Percentiles rank a stretch among this genome's conserved stretches.
Evolutionary conservation across 92 coral and sea anemone species (phyloP).

Genomic region (Zoanthus sociatus): DNA sequence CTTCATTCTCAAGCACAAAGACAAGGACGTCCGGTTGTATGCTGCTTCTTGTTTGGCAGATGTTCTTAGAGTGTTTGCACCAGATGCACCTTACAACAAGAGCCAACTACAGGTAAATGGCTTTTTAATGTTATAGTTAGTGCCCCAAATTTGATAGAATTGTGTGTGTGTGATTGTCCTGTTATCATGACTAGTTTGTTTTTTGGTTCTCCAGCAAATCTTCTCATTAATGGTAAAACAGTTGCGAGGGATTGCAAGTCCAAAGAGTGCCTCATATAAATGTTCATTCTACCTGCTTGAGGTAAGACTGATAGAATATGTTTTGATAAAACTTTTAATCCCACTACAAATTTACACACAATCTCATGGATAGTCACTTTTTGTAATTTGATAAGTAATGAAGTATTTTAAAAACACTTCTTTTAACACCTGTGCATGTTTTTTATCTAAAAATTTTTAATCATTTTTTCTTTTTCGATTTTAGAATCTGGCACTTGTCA

Average conservation of each 20-base stretch:
- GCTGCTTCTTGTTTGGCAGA: slow-evolving; percentile 93
- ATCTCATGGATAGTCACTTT: too few relatives aligned
- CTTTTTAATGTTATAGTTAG: not conserved
- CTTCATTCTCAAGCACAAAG: slow-evolving; percentile 85
- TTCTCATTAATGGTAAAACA: slow-evolving; percentile 81
- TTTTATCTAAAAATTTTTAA: too few relatives aligned
- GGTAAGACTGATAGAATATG: slow-evolving; percentile 55
- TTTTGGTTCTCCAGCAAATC: slow-evolving; percentile 64
- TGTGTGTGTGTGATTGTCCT: not conserved
- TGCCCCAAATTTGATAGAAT: not conserved
- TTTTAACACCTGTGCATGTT: too few relatives aligned
- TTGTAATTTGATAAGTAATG: too few relatives aligned
- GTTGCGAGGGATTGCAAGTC: slow-evolving; percentile 80
- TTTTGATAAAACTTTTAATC: too few relatives aligned
- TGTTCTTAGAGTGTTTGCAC: slow-evolving; percentile 88
- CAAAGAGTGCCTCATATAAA: slow-evolving; percentile 76
- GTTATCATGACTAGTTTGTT: not conserved
- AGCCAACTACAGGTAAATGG: slow-evolving; percentile 68
- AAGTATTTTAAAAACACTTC: too few relatives aligned
- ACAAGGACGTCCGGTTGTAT: slow-evolving; percentile 83
- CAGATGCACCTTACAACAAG: slow-evolving; percentile 84
- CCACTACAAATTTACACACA: too few relatives aligned
- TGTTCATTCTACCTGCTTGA: slow-evolving; percentile 82
- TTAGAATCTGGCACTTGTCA: slow-evolving; percentile 87
- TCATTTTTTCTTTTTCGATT: not conserved